Evolutionary conservation across 2,113 vertebrate species (phyloP).

Genomic region (Terrapene triunguis): DNA sequence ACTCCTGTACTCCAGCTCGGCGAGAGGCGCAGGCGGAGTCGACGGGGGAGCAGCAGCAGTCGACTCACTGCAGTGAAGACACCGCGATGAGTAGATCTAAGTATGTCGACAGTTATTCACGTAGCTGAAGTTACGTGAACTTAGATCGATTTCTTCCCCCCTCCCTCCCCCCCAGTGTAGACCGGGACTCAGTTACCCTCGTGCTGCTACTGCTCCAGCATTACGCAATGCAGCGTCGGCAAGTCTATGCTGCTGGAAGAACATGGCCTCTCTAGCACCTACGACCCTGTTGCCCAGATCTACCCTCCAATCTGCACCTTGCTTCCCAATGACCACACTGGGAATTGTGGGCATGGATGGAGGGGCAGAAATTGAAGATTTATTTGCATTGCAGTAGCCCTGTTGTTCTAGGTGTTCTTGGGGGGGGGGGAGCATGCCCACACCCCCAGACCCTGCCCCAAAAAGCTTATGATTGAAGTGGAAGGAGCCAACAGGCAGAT

Average conservation of each 20-base stretch:
- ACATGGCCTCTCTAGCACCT: not conserved
- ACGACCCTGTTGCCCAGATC: not conserved
- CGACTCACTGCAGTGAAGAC: too few species aligned
- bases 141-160: too few species aligned
- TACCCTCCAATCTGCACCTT: not conserved
- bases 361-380: not conserved
- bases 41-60: too few species aligned
- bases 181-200: not conserved
- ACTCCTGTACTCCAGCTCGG: too few species aligned
- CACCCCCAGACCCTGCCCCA: not conserved
- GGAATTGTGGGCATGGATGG: not conserved
- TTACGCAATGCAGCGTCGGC: accelerated
- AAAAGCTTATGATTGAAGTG: not conserved
- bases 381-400: not conserved
- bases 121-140: too few species aligned
- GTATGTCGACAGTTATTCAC: too few species aligned
- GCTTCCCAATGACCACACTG: not conserved
- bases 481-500: not conserved
- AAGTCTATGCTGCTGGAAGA: not conserved
- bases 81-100: too few species aligned
- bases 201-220: not conserved
- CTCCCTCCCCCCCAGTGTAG: too few species aligned
- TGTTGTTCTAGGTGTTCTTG: not conserved
- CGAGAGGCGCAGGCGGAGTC: too few species aligned
- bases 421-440: not conserved